phyloP scores from a whole-genome alignment of 2,113 vertebrate genomes.

The Microtus richardsoni region DNA sequence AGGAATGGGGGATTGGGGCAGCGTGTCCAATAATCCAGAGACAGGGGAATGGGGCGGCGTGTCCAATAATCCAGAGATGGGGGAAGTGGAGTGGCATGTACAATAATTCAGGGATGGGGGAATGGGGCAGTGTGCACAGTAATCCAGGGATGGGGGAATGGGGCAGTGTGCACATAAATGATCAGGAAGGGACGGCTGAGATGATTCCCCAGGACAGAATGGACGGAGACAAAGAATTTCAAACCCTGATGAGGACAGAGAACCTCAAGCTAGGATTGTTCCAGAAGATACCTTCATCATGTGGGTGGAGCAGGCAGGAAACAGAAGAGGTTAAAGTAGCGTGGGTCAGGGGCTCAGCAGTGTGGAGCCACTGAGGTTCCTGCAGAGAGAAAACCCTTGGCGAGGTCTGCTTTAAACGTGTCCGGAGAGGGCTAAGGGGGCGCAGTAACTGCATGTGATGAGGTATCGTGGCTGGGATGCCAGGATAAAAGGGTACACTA shows the following conservation, averaged over 20 bases:
- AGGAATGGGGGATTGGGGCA: not conserved
- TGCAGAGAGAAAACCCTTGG: not conserved
- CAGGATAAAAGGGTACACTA: not conserved
- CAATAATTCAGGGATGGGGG: no score
- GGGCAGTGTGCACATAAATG: no score
- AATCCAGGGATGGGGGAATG: not conserved
- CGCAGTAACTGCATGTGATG: not conserved
- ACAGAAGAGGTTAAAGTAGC: not conserved
- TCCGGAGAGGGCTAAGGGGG: not conserved
- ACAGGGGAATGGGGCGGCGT: no score
- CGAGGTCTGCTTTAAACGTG: not conserved
- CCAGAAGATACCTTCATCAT: not conserved
- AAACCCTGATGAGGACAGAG: not conserved
- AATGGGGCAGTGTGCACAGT: no score
- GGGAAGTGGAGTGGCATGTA: fast-evolving
- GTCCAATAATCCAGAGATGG: no score
- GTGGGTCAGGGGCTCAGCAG: not conserved
- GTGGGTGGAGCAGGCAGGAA: not conserved
- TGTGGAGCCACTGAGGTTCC: not conserved
- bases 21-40: no score
- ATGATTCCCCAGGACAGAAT: not conserved
- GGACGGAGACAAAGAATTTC: not conserved
- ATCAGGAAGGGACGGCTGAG: not conserved
- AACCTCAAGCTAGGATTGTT: not conserved
- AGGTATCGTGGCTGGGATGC: not conserved